Evolutionary conservation across 2,113 vertebrate species (phyloP).

Genomic region (Antennarius striatus): DNA sequence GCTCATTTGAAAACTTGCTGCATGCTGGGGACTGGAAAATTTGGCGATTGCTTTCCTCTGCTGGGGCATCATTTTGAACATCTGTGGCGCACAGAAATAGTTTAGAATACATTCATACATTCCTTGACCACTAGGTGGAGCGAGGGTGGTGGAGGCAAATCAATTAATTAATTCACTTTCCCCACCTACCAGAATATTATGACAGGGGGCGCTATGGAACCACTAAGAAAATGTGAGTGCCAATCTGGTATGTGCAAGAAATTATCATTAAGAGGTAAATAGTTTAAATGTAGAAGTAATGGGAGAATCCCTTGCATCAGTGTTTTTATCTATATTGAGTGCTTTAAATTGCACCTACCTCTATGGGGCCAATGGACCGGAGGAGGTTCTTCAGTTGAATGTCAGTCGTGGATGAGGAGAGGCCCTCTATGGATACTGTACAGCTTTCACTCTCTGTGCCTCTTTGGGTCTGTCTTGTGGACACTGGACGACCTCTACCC

Average conservation of each 20-base stretch:
- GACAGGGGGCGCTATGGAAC: constrained; percentile 63
- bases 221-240: neutral
- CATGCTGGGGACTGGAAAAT: constrained; percentile 90
- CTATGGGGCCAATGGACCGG: constrained; percentile 94
- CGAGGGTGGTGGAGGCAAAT: constrained; percentile 29
- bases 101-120: neutral
- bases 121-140: constrained; percentile 46
- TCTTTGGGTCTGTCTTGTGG: constrained; percentile 86
- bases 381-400: constrained; percentile 92
- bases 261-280: neutral
- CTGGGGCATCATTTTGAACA: constrained; percentile 94
- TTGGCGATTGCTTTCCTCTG: constrained; percentile 95
- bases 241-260: constrained; percentile 3
- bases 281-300: neutral
- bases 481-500: constrained; percentile 84
- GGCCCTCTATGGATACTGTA: constrained; percentile 93
- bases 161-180: constrained; percentile 9
- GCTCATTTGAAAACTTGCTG: constrained; percentile 92
- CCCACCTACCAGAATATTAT: constrained; percentile 9
- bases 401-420: constrained; percentile 94
- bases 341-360: constrained; percentile 78
- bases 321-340: neutral
- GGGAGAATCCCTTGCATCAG: neutral
- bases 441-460: constrained; percentile 83
- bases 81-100: constrained; percentile 72